phyloP scores from a whole-genome alignment of 2,113 vertebrate genomes.

The Thalassarche chlororhynchos region DNA sequence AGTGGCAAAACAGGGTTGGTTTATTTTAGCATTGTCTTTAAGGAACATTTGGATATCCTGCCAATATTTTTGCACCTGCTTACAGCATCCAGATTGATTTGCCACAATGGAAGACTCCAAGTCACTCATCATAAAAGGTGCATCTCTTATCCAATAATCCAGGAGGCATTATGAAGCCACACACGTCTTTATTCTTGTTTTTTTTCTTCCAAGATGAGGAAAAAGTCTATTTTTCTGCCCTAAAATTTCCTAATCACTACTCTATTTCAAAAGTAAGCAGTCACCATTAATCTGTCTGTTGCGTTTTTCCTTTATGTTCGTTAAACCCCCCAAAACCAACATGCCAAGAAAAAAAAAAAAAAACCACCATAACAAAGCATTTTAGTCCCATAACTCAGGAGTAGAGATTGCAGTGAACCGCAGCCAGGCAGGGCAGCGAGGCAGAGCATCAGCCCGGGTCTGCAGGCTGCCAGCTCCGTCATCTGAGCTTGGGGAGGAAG shows the following conservation, averaged over 20 bases:
- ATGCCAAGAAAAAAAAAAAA: not conserved
- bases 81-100: conserved; percentile 64
- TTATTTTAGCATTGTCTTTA: conserved; percentile 70
- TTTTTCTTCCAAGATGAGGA: not conserved
- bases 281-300: not conserved
- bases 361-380: not conserved
- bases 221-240: not conserved
- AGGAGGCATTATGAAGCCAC: not conserved
- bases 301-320: not conserved
- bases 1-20: conserved; percentile 23
- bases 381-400: not conserved
- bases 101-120: not conserved
- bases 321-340: not conserved
- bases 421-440: not conserved
- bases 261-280: not conserved
- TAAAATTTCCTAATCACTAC: not conserved
- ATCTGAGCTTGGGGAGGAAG: not conserved
- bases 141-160: not conserved
- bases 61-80: conserved; percentile 61
- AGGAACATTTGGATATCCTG: conserved; percentile 72
- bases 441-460: not conserved
- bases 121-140: not conserved
- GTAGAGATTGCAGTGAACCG: fast-evolving
- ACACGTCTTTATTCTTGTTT: not conserved
- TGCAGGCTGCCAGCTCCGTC: not conserved